Evolutionary conservation across 2,797 vertebrate genomes (phyloP), one percentile per base, ranked within the genome.

Genomic region (Dallia pectoralis): DNA sequence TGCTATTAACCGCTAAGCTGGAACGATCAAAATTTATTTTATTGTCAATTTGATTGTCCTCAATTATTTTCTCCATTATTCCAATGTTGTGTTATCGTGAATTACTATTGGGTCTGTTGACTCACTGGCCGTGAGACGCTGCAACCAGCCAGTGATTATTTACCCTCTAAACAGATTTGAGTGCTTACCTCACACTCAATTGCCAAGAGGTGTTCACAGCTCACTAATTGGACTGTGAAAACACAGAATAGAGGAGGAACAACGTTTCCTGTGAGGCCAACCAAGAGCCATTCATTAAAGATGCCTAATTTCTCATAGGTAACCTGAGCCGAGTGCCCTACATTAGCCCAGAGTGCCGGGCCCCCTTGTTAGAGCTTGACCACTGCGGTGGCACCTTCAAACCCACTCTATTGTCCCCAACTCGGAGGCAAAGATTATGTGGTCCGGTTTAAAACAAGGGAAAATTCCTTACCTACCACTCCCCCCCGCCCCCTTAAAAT

Each of bases 361-460:
- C 65, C 74, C 70, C 74, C 89, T 87, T 82, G 84, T 89, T 88
- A 86, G 79, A 74, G 78, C 69, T 77, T 19, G 81, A 79, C 84
- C 83, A 81, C 85, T 69, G 74, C 22, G 87, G 91, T 91, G 87
- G 89, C 90, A 89, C 88, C 88, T 89, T 90, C 86, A 75, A 73
- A 82, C 87, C 83, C 47, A 79, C 66, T 76, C 82, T 79, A 85
- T 92, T 93, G 92, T 93, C 70, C 84, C 70, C 74, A 75, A 40
- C 85, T 59, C 76, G 59, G 51, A 89, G 86, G 84, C 85, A 81
- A 83, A 91, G 88, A 93, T 93, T 92, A 92, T 88, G 87, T 90
- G 89, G 86, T 88, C 33, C 67, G 88, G 86, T 88, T 89, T 84
- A 83, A 87, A 80, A 86, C 83, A 79, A 80, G 80, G 81, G 79